Base-by-base conservation (phyloP, 2,888 invertebrate genomes). In the Hypena proboscidalis region DNA sequence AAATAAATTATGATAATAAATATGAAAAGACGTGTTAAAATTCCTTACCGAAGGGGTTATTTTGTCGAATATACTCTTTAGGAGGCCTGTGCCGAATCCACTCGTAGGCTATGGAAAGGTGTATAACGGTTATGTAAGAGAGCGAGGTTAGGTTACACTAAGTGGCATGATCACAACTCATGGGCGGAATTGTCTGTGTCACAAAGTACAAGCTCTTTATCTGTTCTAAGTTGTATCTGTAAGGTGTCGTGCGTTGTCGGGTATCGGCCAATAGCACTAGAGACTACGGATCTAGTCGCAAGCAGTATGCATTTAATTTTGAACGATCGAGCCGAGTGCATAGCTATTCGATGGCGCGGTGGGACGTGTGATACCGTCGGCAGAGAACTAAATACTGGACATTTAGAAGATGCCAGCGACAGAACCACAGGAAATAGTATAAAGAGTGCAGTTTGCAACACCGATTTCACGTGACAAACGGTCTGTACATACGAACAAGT, bases 51-150 rank as follows among this genome's bases (percentile, higher is more conserved):
- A 91, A 90, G 91, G 91, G 84, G 91, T 91, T 90, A 91, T 91
- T 91, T 91, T 91, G 91, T 91, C 91, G 91, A 91, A 91, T 89
- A 91, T 91, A 90, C 91, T 91, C 91, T 91, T 91, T 90, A 91
- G 91, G 68, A 91, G 91, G 80, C 91, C 91, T 88, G 91, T 91
- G 89, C 91, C 91, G 89, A 91, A 91, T 91, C 91, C 91, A 80
- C 86, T 88, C 80, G 91, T 88, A 70, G 86, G 90, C 91, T 91
- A 90, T 78, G 90, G 85, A 90, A 90, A 90, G 90, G 89, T 90
- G 90, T 90, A 86, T 86, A 90, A 86, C 74, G 88, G 87, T 90
- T 87, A 90, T 88, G 90, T 90, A 88, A 88, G 86, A 88, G 86
- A 85, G 80, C 74, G 83, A 85, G 85, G 85, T 83, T 70, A 87